Evolutionary conservation across 2,113 vertebrate species (phyloP), one percentile per base, ranked within the genome.

Genomic region (Erythrocebus patas): DNA sequence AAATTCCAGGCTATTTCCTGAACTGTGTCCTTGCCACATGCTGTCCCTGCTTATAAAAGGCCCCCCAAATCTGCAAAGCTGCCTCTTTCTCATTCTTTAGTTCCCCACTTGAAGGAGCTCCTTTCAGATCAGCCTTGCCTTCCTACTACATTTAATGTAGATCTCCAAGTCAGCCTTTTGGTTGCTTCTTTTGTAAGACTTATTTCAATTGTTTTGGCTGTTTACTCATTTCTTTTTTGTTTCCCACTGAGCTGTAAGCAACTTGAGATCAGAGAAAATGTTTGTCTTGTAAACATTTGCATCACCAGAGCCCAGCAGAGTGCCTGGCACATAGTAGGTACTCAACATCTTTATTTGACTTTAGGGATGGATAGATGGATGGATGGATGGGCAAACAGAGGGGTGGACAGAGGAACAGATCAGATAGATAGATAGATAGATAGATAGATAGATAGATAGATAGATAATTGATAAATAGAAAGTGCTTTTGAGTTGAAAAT

Each of bases 161-260:
- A 45, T 66, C 18, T 40, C 32, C 4, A 78, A 8, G 32, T 91
- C 7, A 66, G 27, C 7, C 48, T 80, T 93, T 68, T 8, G 6
- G 84, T 89, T 92, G n/a, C 50, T 80, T 94, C 72, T 70, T 93
- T 70, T 22, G 87, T 57, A 89, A 95, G 11, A 52, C 50, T 75
- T 79, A 43, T 8, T 25, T 40, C 6, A 68, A 78, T 35, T 93
- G 40, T 95, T 70, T 95, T 72, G 17, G 59, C 57, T 94, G 6
- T 80, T 88, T 93, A 59, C 27, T 93, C 32, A 66, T 38, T 80
- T 81, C 17, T 59, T 83, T 76, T 20, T 48, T 93, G 48, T 88
- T 96, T 91, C 23, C 73, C 52, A 75, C 20, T 80, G 61, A 27
- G 38, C 48, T 92, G 18, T 84, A 72, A 92, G 43, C 25, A 88